Evolutionary conservation across 2,113 vertebrate genomes (phyloP).

Genomic region (Ceyx melanurus): DNA sequence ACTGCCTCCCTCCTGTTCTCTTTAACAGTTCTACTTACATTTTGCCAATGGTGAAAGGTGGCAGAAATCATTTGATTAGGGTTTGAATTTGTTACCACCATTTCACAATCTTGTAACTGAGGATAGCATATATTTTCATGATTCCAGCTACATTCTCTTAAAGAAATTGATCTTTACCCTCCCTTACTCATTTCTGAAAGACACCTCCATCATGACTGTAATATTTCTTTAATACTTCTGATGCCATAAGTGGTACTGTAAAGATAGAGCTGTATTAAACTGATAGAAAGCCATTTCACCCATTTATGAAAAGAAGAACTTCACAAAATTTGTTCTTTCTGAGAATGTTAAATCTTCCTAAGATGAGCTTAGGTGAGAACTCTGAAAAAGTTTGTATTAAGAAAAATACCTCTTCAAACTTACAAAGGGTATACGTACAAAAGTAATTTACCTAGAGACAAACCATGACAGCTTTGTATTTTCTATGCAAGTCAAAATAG

Average conservation of each 20-base stretch:
- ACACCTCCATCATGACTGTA: not conserved
- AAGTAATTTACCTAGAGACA: not conserved
- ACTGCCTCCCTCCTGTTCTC: not conserved
- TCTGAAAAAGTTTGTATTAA: not conserved
- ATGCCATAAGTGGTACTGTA: not conserved
- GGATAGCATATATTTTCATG: not conserved
- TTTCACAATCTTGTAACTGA: not conserved
- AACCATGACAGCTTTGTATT: not conserved
- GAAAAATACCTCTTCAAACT: not conserved
- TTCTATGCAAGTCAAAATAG: not conserved
- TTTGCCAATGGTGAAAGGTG: not conserved
- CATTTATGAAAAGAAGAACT: conserved; percentile 43
- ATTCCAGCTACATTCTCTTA: not conserved
- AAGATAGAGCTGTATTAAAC: not conserved
- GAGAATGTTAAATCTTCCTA: conserved; percentile 23
- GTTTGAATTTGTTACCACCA: not conserved
- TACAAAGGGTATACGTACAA: not conserved
- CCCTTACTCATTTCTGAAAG: not conserved
- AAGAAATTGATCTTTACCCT: not conserved
- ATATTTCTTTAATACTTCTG: conserved; percentile 30
- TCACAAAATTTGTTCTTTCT: conserved; percentile 7
- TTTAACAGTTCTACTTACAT: not conserved
- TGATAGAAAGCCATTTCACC: conserved; percentile 1
- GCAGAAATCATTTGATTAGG: not conserved
- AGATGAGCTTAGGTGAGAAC: not conserved